Base-by-base conservation (phyloP, 2,888 invertebrate genomes). In the Diarsia rubi region DNA sequence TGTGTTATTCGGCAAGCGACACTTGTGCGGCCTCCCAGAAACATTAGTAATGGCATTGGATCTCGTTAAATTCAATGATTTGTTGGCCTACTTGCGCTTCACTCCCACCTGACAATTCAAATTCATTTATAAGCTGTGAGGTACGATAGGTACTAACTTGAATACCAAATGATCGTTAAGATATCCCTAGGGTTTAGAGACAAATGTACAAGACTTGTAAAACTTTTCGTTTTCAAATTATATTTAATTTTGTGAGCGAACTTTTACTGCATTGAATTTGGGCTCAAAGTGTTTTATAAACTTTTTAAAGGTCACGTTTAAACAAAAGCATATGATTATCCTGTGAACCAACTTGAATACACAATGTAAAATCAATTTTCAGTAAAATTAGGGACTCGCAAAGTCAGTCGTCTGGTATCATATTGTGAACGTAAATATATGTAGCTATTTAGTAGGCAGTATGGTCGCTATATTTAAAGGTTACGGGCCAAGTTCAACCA, bases 11-110 rank as follows among this genome's bases (percentile, higher is more conserved):
- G 92, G 90, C 84, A 87, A 87, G 91, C 89, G 92, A 91, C 94
- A 93, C 91, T 95, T 94, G 89, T 94, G 89, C 84, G 95, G 95
- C 93, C 92, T 96, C 94, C 85, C 85, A 86, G 91, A 91, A 92
- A 92, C 92, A 92, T 92, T 92, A 92, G 91, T 90, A 91, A 92
- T 91, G 93, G 89, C 93, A 93, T 92, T 94, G 92, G 91, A 88
- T 86, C 89, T 92, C 85, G 90, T 92, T 92, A 91, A 90, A 92
- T 91, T 91, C 89, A 90, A 92, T 90, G 88, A 90, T 92, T 91
- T 91, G 90, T 88, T 90, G 92, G 73, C 89, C 91, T 89, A 91
- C 88, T 90, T 92, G 81, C 80, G 85, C 81, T 82, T 82, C 78
- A 66, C 70, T 63, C 66, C 63, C 85, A 82, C 81, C 84, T 83